phyloP scores from a whole-genome alignment of 2,113 vertebrate genomes.

The Megaleporinus macrocephalus region DNA sequence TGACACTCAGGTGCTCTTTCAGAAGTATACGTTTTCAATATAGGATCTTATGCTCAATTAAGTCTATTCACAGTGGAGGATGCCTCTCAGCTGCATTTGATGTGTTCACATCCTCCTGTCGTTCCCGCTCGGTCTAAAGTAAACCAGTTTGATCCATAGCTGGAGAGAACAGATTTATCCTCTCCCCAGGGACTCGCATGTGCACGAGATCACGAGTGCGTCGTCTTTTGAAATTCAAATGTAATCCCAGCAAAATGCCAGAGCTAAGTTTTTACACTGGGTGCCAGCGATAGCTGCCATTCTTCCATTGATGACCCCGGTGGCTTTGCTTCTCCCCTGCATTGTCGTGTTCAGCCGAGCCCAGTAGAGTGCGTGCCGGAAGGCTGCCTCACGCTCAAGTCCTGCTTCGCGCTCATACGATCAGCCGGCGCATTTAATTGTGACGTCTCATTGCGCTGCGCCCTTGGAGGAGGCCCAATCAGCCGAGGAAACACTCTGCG shows the following conservation, averaged over 20 bases:
- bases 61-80: constrained; percentile 21
- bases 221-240: constrained; percentile 40
- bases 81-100: constrained; percentile 23
- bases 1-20: constrained; percentile 2
- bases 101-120: constrained; percentile 12
- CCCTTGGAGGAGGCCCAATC: constrained; percentile 78
- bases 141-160: constrained; percentile 8
- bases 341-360: constrained; percentile 19
- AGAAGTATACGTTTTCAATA: neutral
- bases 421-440: constrained; percentile 61
- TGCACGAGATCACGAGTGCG: constrained; percentile 35
- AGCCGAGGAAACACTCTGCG: constrained; percentile 72
- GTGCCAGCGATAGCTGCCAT: constrained; percentile 13
- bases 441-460: constrained; percentile 71
- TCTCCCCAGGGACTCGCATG: constrained; percentile 24
- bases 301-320: constrained; percentile 38
- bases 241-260: constrained; percentile 32
- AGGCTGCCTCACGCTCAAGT: constrained; percentile 54
- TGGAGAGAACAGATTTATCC: constrained; percentile 28
- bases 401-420: constrained; percentile 69
- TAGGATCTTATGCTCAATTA: neutral
- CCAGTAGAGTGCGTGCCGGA: constrained; percentile 28
- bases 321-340: constrained; percentile 36
- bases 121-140: neutral
- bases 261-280: constrained; percentile 6